Evolutionary conservation across 2,113 vertebrate genomes (phyloP), one percentile per base, ranked within the genome.

Genomic region (Crotalus tigris): DNA sequence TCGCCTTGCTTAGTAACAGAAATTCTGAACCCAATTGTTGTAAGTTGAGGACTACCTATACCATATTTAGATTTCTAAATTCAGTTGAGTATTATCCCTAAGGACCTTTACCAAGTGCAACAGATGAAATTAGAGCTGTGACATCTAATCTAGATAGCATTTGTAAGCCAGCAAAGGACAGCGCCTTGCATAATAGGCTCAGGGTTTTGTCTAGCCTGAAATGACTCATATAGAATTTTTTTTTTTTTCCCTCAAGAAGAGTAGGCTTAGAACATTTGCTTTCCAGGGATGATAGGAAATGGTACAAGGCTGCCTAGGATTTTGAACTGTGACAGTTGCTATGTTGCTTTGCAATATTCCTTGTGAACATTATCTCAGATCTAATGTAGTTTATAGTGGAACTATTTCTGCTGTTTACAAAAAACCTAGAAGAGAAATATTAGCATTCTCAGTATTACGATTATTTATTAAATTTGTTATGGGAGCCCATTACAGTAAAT

Each of bases 201-300:
- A 9, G 55, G 39, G 90, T 26, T 89, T 85, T 89, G 92, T 91
- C 86, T 61, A 54, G 33, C 85, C 75, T 57, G 13, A 92, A 54
- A 4, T 0, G 3, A 92, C 21, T 86, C 89, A 87, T 15, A 0
- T 39, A 69, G 24, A 51, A 81, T 92, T 91, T 64, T 59, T 94
- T 54, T 3, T 17, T n/a, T n/a, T 57, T 87, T 90, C 57, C 88
- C 88, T 57, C 12, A 59, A 46, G 92, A 85, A 13, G 3, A 0
- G 3, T 51, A 5, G 88, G 61, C 91, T 88, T 94, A 93, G 92
- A 91, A 95, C 44, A 44, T n/a, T 90, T 51, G 26, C 95, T 97
- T 96, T 94, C 95, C 94, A 95, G 96, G 96, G 87, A 19, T 91
- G 85, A 55, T 91, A 90, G 46, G 87, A 90, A 95, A 89, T 61